phyloP scores from a whole-genome alignment of 2,888 invertebrate species.

The Tenthredo amoena region DNA sequence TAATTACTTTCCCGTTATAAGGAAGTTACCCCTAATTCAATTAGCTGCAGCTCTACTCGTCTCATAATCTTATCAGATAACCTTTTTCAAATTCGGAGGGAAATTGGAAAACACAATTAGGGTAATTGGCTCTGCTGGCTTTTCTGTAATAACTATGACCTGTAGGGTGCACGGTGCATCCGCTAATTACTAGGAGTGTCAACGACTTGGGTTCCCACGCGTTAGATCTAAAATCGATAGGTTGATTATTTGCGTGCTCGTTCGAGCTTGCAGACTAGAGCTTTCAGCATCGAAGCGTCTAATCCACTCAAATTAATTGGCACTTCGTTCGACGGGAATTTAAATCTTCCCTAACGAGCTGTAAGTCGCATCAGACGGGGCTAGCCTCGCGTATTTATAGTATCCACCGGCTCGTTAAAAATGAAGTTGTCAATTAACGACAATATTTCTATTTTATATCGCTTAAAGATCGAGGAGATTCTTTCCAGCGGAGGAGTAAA shows the following conservation, averaged over 20 bases:
- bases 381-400: neutral
- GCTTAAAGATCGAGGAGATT: neutral
- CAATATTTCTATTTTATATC: neutral
- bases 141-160: slow-evolving; percentile 5
- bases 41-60: neutral
- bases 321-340: neutral
- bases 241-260: slow-evolving; percentile 13
- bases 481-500: neutral
- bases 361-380: neutral
- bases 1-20: neutral
- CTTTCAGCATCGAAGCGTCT: neutral
- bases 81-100: neutral
- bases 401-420: neutral
- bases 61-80: neutral
- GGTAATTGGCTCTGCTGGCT: slow-evolving; percentile 2
- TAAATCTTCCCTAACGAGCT: slow-evolving; percentile 8
- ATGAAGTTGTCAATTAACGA: neutral
- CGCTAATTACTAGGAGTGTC: slow-evolving; percentile 15
- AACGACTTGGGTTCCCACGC: slow-evolving; percentile 6
- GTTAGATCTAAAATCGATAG: slow-evolving; percentile 16
- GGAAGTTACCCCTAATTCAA: neutral
- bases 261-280: neutral
- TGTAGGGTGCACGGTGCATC: neutral
- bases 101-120: slow-evolving; percentile 22
- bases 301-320: slow-evolving; percentile 26